phyloP scores from a whole-genome alignment of 2,888 invertebrate species.

The Synanthedon vespiformis region DNA sequence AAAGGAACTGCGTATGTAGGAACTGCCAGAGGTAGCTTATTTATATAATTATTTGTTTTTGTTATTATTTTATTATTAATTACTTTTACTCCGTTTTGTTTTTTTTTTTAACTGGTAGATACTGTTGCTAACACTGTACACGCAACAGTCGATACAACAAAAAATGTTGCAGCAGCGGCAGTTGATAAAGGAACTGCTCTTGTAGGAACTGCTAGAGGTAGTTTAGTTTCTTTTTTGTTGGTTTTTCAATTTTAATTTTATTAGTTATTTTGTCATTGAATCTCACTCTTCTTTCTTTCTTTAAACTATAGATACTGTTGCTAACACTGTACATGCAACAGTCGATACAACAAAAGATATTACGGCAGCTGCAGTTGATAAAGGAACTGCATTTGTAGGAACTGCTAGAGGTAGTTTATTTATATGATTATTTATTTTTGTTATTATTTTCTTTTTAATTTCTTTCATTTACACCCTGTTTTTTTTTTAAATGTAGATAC shows the following conservation, averaged over 20 bases:
- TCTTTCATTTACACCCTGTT: not conserved
- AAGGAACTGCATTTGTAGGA: constrained; percentile 21
- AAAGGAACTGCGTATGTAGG: constrained; percentile 23
- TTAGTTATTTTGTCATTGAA: not conserved
- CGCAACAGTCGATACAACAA: constrained; percentile 29
- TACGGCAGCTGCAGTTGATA: constrained; percentile 27
- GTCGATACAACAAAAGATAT: constrained; percentile 34
- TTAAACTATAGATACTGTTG: constrained; percentile 22
- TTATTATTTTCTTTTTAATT: not conserved
- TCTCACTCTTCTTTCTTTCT: not conserved
- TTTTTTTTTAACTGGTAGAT: constrained; percentile 13
- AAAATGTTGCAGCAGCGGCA: constrained; percentile 27
- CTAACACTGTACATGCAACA: constrained; percentile 21
- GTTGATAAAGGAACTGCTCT: constrained; percentile 26
- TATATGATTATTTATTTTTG: not conserved
- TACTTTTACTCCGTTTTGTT: too few species aligned
- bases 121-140: constrained; percentile 23
- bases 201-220: constrained; percentile 25
- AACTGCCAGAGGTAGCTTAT: constrained; percentile 21
- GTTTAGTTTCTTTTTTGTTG: not conserved
- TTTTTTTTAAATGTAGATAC: constrained; percentile 18
- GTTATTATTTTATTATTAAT: too few species aligned
- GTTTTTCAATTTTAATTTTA: too few species aligned
- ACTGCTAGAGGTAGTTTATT: constrained; percentile 20
- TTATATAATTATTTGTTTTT: too few species aligned